Percentiles rank a stretch among this genome's conserved stretches.
Conservation (phyloP, 2,888 invertebrate genomes). For the Daptonema setosum region DNA sequence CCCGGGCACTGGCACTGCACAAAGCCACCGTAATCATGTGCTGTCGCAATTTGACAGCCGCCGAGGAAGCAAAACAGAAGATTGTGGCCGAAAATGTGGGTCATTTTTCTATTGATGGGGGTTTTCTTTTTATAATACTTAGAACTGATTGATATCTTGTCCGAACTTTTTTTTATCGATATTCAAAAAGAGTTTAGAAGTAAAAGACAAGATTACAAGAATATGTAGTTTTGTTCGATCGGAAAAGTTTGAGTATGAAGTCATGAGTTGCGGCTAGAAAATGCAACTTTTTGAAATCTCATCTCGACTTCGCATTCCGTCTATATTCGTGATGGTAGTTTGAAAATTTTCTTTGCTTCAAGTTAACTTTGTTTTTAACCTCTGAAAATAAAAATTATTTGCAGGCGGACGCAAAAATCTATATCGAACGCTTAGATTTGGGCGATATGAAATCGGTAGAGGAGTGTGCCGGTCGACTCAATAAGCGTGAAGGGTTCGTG, state of each 20-base stretch:
- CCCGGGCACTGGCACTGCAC: conserved; percentile 59
- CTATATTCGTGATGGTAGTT: no score
- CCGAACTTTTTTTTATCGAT: no score
- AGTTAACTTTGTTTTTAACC: background rate
- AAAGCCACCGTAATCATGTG: conserved; percentile 68
- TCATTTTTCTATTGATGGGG: no score
- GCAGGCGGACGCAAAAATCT: conserved; percentile 23
- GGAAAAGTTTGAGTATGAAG: no score
- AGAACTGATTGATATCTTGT: no score
- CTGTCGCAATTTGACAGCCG: conserved; percentile 44
- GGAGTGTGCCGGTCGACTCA: conserved; percentile 20
- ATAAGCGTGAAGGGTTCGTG: background rate
- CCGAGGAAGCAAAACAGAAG: conserved; percentile 44
- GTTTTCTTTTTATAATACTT: no score
- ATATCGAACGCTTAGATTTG: conserved; percentile 28
- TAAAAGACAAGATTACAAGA: no score
- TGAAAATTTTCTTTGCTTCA: background rate
- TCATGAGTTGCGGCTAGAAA: no score
- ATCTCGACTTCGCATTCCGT: no score
- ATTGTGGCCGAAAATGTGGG: conserved; percentile 46
- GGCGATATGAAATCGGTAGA: conserved; percentile 27
- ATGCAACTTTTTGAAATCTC: no score
- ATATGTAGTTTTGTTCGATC: no score
- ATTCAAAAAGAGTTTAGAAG: no score
- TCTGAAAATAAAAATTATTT: background rate